Conservation (phyloP, 2,888 invertebrate genomes). For the Drosophila ustulata region DNA sequence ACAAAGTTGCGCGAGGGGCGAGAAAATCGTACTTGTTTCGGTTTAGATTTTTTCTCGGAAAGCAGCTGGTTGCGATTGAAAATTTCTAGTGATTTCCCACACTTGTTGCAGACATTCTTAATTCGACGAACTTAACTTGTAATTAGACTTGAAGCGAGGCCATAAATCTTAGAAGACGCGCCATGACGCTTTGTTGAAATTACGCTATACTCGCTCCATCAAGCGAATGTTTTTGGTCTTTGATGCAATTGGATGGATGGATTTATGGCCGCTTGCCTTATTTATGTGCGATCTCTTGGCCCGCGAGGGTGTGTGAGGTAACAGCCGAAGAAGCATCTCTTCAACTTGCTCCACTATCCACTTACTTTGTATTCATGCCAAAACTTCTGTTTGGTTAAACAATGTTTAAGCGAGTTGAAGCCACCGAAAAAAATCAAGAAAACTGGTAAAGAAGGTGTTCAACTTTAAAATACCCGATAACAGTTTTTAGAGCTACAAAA, state of each 20-base stretch:
- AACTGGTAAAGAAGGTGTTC: background rate
- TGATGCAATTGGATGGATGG: constrained; percentile 71
- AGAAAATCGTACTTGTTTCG: constrained; percentile 33
- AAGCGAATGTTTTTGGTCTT: constrained; percentile 52
- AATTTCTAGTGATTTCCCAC: constrained; percentile 63
- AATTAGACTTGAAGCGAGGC: constrained; percentile 69
- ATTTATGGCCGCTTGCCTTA: constrained; percentile 65
- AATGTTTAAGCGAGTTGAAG: constrained; percentile 60
- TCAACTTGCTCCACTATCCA: constrained; percentile 2
- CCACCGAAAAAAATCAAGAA: background rate
- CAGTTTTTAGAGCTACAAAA: too few relatives aligned
- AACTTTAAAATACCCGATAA: background rate
- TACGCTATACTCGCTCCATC: constrained; percentile 27
- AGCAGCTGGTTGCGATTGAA: constrained; percentile 61
- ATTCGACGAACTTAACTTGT: constrained; percentile 75
- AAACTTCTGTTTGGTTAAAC: constrained; percentile 59
- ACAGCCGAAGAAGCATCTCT: background rate
- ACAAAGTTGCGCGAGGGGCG: background rate
- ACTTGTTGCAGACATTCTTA: constrained; percentile 69
- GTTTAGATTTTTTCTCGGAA: constrained; percentile 59
- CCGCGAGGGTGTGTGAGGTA: constrained; percentile 34
- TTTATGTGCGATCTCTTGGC: constrained; percentile 41
- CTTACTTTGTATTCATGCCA: constrained; percentile 37
- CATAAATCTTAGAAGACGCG: constrained; percentile 61
- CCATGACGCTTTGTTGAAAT: constrained; percentile 57